These are phyloP conservation scores for Leptogaster cylindrica DNA, from an alignment of 2,888 invertebrate genomes.

Conservation along the genomic window DNA sequence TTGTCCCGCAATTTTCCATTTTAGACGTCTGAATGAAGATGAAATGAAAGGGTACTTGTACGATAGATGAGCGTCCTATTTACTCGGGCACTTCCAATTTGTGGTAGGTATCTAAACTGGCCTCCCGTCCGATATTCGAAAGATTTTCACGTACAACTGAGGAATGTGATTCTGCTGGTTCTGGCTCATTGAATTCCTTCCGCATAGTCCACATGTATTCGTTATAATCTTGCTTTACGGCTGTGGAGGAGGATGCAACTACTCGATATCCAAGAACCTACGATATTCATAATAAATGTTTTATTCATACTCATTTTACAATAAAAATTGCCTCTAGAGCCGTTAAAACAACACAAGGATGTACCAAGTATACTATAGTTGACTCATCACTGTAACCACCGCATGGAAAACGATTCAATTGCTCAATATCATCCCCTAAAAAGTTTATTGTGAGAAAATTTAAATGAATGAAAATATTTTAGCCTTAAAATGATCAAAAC, in stretches of 20 bases:
- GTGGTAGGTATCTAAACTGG: constrained; percentile 59
- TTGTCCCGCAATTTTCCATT: constrained; percentile 12
- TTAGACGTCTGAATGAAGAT: too few species aligned
- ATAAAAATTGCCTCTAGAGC: constrained; percentile 72
- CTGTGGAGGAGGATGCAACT: constrained; percentile 84
- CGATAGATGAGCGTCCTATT: constrained; percentile 42
- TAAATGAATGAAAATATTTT: background rate
- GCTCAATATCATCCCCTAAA: constrained; percentile 80
- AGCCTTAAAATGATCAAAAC: background rate
- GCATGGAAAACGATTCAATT: constrained; percentile 81
- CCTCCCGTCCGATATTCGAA: constrained; percentile 68
- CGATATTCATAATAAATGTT: constrained; percentile 48
- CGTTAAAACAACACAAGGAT: constrained; percentile 85
- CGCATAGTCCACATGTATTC: constrained; percentile 95
- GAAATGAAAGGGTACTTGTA: background rate
- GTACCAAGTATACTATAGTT: constrained; percentile 84
- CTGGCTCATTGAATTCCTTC: constrained; percentile 82
- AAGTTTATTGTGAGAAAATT: background rate
- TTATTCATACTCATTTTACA: background rate
- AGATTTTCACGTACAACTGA: constrained; percentile 69
- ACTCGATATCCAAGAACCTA: constrained; percentile 86
- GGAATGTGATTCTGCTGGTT: constrained; percentile 66
- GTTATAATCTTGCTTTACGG: constrained; percentile 86
- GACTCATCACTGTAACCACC: constrained; percentile 85
- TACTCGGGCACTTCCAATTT: constrained; percentile 62